These are phyloP conservation scores for Heliothis peltigera DNA, from an alignment of 2,888 invertebrate genomes.

Conservation along the genomic window DNA sequence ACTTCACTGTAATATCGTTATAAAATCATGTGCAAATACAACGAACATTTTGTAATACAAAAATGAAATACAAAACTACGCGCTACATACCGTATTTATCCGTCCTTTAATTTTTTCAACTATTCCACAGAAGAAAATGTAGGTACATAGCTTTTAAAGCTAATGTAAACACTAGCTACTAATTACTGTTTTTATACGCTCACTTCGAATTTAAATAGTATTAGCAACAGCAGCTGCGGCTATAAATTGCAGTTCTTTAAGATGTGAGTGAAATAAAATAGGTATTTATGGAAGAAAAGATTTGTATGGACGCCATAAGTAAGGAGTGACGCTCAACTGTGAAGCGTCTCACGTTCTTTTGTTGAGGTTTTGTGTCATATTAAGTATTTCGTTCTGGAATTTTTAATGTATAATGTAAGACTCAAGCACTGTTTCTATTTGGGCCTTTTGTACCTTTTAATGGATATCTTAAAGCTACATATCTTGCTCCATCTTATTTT, in stretches of 20 bases:
- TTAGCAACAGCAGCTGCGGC: conserved; percentile 37
- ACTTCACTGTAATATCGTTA: too few relatives aligned
- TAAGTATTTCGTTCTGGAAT: conserved; percentile 30
- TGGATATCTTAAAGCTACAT: too few relatives aligned
- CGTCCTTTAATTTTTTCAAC: conserved; percentile 23
- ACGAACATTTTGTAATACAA: neutral
- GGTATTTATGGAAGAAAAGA: conserved; percentile 38
- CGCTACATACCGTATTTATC: neutral
- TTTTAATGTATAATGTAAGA: neutral
- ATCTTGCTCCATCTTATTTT: too few relatives aligned
- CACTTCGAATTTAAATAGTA: conserved; percentile 41
- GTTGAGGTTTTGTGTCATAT: conserved; percentile 23
- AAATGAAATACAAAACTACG: neutral
- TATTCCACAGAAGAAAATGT: conserved; percentile 24
- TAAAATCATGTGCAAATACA: neutral
- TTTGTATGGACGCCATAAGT: conserved; percentile 30
- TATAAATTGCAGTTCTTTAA: conserved; percentile 25
- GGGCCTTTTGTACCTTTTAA: too few relatives aligned
- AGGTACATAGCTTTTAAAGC: conserved; percentile 24
- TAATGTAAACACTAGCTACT: conserved; percentile 43
- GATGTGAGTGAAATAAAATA: conserved; percentile 35
- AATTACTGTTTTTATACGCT: conserved; percentile 33
- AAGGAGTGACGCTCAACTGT: conserved; percentile 10
- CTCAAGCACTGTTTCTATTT: neutral
- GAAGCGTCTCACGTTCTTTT: conserved; percentile 33